Percentiles rank a stretch among this genome's conserved stretches.
Evolutionary conservation across 1,140 invertebrate species (phyloP).

Genomic region (Pseudoatta argentina): DNA sequence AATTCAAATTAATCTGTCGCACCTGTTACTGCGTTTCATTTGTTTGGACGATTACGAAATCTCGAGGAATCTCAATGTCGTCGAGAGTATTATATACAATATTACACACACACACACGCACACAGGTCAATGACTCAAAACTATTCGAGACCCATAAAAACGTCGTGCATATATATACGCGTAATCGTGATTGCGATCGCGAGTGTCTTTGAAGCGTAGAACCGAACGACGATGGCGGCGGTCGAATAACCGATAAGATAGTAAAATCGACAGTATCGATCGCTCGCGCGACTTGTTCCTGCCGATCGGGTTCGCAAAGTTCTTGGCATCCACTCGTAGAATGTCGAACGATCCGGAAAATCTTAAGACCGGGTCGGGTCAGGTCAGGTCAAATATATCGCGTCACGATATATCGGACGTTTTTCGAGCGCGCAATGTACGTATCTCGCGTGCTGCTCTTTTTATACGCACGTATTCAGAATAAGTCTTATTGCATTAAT

Average conservation of each 20-base stretch:
- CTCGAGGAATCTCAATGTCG: not conserved
- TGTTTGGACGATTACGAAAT: not conserved
- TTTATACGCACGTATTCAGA: not conserved
- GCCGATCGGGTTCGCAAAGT: conserved; percentile 35
- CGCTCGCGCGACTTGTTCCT: conserved; percentile 7
- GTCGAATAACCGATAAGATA: conserved; percentile 52
- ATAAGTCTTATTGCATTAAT: no score
- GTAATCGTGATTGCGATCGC: conserved; percentile 10
- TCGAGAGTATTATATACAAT: not conserved
- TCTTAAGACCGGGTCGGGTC: conserved; percentile 40
- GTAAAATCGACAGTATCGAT: conserved; percentile 52
- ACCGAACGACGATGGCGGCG: conserved; percentile 33
- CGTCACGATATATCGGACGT: conserved; percentile 12
- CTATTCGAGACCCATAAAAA: conserved; percentile 12
- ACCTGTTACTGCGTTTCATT: not conserved
- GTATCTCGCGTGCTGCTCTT: not conserved
- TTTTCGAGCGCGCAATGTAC: conserved; percentile 12
- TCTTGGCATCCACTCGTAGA: conserved; percentile 40
- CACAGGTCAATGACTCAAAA: conserved; percentile 23
- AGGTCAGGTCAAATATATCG: conserved; percentile 24
- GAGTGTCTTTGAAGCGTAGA: conserved; percentile 22
- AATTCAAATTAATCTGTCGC: conserved; percentile 19
- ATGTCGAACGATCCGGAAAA: conserved; percentile 47
- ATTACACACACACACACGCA: no score
- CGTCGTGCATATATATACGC: no score